Conservation (phyloP, 2,888 invertebrate species). For the Julus scandinavius region DNA sequence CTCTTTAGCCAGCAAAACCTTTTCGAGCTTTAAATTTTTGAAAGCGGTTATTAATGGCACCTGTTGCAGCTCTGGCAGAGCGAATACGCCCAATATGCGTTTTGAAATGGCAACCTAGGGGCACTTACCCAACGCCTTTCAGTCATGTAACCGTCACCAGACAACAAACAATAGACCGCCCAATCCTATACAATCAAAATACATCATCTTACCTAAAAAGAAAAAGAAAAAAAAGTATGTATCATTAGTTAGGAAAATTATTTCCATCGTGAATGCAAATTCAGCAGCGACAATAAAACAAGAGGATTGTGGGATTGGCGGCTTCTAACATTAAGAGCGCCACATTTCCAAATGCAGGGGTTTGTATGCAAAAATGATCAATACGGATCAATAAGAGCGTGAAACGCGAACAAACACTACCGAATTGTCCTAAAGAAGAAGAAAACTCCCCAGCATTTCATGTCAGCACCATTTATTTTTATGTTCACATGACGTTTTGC, state of each 20-base stretch:
- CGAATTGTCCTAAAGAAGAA: constrained; percentile 44
- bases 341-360: neutral
- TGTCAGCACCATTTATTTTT: constrained; percentile 46
- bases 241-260: constrained; percentile 31
- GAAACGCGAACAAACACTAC: constrained; percentile 33
- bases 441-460: constrained; percentile 43
- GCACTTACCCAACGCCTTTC: neutral
- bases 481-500: constrained; percentile 32
- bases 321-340: neutral
- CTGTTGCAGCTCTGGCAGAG: neutral
- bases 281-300: constrained; percentile 44
- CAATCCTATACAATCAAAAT: neutral
- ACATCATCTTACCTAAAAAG: neutral
- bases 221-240: neutral
- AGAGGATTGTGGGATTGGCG: neutral
- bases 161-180: neutral
- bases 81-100: neutral
- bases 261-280: constrained; percentile 23
- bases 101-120: neutral
- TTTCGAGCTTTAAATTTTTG: neutral
- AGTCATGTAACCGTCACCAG: neutral
- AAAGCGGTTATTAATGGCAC: neutral
- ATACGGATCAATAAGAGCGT: constrained; percentile 43
- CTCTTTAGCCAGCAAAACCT: too few species aligned
- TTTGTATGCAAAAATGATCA: constrained; percentile 39